phyloP scores from a whole-genome alignment of 2,888 invertebrate genomes.

The Cataglyphis albicans region DNA sequence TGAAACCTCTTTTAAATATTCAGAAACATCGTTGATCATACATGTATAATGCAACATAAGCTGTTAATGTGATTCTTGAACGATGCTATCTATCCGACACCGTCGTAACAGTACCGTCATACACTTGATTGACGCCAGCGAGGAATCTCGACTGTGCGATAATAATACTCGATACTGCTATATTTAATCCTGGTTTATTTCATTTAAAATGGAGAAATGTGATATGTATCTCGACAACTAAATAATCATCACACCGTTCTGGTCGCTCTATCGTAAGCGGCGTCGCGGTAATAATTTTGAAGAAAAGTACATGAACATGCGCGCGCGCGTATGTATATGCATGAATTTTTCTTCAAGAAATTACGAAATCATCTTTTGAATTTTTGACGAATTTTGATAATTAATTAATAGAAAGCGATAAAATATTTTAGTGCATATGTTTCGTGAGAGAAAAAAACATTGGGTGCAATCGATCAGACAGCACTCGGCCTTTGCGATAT shows the following conservation, averaged over 20 bases:
- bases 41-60: neutral
- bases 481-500: constrained; percentile 17
- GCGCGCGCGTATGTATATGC: too few species aligned
- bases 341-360: too few species aligned
- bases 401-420: neutral
- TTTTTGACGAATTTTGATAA: neutral
- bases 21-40: neutral
- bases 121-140: constrained; percentile 36
- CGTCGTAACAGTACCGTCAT: constrained; percentile 22
- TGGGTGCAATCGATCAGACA: neutral
- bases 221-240: neutral
- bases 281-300: too few species aligned
- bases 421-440: neutral
- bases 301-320: too few species aligned
- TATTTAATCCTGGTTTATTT: constrained; percentile 74
- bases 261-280: neutral
- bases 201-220: constrained; percentile 57
- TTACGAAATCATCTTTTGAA: too few species aligned
- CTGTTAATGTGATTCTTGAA: constrained; percentile 7
- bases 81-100: neutral
- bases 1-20: neutral
- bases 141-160: constrained; percentile 53
- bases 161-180: constrained; percentile 69
- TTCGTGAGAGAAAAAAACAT: neutral
- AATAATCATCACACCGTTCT: neutral